Base-by-base conservation (phyloP, 2,888 invertebrate genomes). In the Leuctra nigra region DNA sequence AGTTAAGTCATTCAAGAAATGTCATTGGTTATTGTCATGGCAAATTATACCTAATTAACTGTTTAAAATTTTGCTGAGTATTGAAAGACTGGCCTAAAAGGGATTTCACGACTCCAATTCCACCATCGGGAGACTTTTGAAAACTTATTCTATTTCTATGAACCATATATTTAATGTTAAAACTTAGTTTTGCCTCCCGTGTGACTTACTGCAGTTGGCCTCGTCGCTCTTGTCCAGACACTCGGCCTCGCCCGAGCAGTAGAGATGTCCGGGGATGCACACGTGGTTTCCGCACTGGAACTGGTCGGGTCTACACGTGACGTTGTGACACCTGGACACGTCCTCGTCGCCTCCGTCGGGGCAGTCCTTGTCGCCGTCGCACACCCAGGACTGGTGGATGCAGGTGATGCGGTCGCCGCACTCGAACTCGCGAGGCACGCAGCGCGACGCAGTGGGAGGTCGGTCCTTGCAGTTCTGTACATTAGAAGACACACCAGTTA, bases 191-290 rank as follows among this genome's bases (percentile, higher is more conserved):
- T 2, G 35, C 33, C 38, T 6, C 6, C 35, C 1, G 11, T 44
- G 3, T 29, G 14, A 77, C 80, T 79, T 72, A 83, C 86, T 82
- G 75, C 93, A 93, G 65, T 88, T 83, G 47, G 80, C 73, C 73
- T 95, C 95, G 70, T 95, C 94, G 66, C 88, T 90, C 63, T 83
- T 84, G 72, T 95, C 93, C 0, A 79, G 72, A 67, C 94, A 95
- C 65, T 95, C 92, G 20, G 78, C 71, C 50, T 82, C 79, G 0
- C 91, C 91, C 62, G 91, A 86, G 71, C 95, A 95, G 64, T 84
- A 84, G 62, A 91, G 74, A 63, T 87, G 83, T 1, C 88, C 90
- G 25, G 87, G 80, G 61, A 91, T 89, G 67, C 91, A 91, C 62
- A 82, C 82, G 60, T 80, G 81, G 58, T 68, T 67, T 50, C 79